A percentile compares a stretch with the other conserved stretches of the same genome.
These are phyloP conservation scores for Clinocottus analis DNA, from an alignment of 2,113 vertebrate species.

Conservation along the genomic window DNA sequence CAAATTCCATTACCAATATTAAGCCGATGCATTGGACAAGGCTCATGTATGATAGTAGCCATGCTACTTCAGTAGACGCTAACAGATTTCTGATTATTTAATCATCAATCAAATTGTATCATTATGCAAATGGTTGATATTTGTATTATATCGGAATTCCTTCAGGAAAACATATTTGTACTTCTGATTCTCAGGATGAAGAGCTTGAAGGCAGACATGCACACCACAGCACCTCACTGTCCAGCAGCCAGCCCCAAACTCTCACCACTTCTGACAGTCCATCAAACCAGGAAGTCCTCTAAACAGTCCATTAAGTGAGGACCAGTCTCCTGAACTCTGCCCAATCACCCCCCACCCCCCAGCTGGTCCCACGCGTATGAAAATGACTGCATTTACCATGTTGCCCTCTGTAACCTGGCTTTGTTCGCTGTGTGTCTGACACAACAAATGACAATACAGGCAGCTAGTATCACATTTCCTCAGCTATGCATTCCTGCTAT, in stretches of 20 bases:
- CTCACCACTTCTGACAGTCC: neutral
- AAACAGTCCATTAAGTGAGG: conserved; percentile 35
- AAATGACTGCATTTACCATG: neutral
- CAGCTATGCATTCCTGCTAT: conserved; percentile 9
- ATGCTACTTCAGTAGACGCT: neutral
- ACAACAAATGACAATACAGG: conserved; percentile 1
- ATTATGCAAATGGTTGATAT: neutral
- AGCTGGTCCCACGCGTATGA: neutral
- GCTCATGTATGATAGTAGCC: neutral
- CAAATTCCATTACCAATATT: neutral
- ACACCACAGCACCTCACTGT: neutral
- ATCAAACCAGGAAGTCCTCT: conserved; percentile 30
- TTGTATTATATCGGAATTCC: neutral
- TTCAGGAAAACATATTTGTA: neutral
- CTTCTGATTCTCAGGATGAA: conserved; percentile 76
- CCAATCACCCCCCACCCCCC: neutral
- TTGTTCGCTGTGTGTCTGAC: conserved; percentile 16
- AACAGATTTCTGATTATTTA: neutral
- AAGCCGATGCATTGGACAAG: neutral
- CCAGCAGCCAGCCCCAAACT: conserved; percentile 8
- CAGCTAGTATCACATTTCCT: conserved; percentile 4
- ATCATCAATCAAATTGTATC: neutral
- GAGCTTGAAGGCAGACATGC: conserved; percentile 64
- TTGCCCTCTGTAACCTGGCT: conserved; percentile 4
- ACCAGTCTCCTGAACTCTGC: neutral